Evolutionary conservation across 2,113 vertebrate species (phyloP).

Genomic region (Ginglymostoma cirratum): DNA sequence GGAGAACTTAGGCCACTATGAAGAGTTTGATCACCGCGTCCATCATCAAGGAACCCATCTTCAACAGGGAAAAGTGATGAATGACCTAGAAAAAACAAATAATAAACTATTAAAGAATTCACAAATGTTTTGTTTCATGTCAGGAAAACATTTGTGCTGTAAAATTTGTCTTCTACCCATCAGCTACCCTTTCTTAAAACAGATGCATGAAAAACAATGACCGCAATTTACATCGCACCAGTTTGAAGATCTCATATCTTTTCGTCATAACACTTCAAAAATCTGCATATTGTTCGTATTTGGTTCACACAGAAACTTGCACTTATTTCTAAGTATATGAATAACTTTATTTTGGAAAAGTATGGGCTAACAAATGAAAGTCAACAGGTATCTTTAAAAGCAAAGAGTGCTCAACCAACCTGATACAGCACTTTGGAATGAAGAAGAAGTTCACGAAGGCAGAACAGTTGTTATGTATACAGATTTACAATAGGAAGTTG

Average conservation of each 20-base stretch:
- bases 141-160: background rate
- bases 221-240: background rate
- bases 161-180: background rate
- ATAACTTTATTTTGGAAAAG: background rate
- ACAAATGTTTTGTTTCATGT: background rate
- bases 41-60: constrained; percentile 91
- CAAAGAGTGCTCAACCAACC: background rate
- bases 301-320: background rate
- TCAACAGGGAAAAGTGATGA: constrained; percentile 97
- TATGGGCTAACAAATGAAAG: background rate
- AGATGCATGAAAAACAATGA: background rate
- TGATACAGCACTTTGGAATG: background rate
- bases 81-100: constrained; percentile 64
- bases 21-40: constrained; percentile 81
- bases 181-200: background rate
- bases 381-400: background rate
- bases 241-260: background rate
- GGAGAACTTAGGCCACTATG: constrained; percentile 81
- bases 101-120: background rate
- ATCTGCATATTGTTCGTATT: background rate
- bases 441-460: background rate
- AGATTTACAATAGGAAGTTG: background rate
- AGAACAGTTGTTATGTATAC: background rate
- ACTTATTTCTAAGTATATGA: background rate
- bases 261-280: background rate